phyloP scores from a whole-genome alignment of 2,888 invertebrate species.

The Nemoura dubitans region DNA sequence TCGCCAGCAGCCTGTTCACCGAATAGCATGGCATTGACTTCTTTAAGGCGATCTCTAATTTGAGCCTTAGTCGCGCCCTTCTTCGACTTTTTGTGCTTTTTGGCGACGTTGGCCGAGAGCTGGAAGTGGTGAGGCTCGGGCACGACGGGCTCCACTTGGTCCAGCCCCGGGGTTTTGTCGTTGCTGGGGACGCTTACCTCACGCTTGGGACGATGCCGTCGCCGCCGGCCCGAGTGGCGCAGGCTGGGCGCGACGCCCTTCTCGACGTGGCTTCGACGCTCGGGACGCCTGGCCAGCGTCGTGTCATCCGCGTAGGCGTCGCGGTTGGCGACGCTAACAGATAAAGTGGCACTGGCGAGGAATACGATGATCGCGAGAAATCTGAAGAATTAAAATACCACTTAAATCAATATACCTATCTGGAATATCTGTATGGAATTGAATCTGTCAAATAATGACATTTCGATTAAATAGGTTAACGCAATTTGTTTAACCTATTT shows the following conservation, averaged over 20 bases:
- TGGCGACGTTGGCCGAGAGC: background rate
- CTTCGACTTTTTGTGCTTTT: background rate
- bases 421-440: too few relatives aligned
- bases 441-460: too few relatives aligned
- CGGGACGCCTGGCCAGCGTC: background rate
- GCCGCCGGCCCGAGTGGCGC: background rate
- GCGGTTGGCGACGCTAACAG: background rate
- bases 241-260: background rate
- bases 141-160: background rate
- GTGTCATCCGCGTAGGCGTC: background rate
- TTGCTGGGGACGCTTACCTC: background rate
- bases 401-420: background rate
- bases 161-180: background rate
- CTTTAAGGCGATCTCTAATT: background rate
- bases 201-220: background rate
- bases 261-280: background rate
- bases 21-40: constrained; percentile 22
- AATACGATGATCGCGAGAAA: background rate
- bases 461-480: too few relatives aligned
- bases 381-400: background rate
- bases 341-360: background rate
- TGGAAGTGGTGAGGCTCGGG: background rate
- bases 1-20: background rate
- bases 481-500: too few relatives aligned
- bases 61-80: background rate